Conservation (phyloP, 2,113 vertebrate species). For the Tichodroma muraria region DNA sequence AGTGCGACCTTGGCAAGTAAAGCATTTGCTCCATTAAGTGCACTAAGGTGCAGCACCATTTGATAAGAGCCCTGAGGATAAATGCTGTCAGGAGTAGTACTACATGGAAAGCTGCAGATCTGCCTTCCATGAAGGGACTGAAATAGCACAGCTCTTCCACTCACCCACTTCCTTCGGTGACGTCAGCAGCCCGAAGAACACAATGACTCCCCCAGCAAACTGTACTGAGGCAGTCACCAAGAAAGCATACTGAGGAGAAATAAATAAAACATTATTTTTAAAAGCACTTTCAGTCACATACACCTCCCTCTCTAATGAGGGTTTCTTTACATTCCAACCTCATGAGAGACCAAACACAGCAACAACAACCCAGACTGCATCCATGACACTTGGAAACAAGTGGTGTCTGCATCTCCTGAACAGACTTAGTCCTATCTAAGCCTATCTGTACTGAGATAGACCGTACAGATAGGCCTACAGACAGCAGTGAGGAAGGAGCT, state of each 20-base stretch:
- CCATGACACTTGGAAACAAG: not conserved
- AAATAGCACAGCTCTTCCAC: conserved; percentile 29
- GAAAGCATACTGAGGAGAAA: conserved; percentile 85
- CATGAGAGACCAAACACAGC: not conserved
- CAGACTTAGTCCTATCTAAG: not conserved
- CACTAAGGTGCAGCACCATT: not conserved
- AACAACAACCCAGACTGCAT: not conserved
- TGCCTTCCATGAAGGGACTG: not conserved
- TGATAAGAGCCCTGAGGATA: not conserved
- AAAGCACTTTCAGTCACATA: not conserved
- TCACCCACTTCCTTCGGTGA: conserved; percentile 94
- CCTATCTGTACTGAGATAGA: not conserved
- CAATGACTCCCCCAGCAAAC: conserved; percentile 91
- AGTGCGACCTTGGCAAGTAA: not conserved
- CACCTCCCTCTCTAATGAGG: not conserved
- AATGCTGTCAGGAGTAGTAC: not conserved
- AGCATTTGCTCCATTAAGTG: not conserved
- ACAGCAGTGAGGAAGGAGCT: not conserved
- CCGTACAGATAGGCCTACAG: no score
- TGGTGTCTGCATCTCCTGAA: not conserved
- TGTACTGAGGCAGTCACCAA: conserved; percentile 92
- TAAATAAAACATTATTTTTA: not conserved
- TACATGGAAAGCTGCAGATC: not conserved
- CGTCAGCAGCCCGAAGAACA: conserved; percentile 92
- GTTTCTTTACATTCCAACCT: not conserved